These are phyloP conservation scores for Rhinella marina DNA, from an alignment of 2,797 vertebrate species.

Conservation along the genomic window DNA sequence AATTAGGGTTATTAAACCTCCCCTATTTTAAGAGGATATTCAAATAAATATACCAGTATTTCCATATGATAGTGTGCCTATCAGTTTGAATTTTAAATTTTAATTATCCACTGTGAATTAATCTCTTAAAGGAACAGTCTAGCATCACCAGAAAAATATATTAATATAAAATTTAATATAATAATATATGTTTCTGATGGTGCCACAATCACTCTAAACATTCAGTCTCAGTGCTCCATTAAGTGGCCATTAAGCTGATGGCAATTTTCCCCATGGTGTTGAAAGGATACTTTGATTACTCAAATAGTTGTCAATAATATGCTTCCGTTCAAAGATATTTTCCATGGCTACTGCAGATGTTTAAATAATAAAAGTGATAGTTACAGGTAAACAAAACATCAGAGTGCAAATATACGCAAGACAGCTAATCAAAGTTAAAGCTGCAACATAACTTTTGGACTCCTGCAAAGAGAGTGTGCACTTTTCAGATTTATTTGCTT, in stretches of 20 bases:
- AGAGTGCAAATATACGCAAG: slow-evolving; percentile 51
- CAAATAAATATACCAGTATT: no score
- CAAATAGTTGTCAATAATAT: slow-evolving; percentile 26
- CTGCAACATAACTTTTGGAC: slow-evolving; percentile 49
- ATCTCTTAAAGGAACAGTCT: no score
- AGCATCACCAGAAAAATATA: no score
- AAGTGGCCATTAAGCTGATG: background rate
- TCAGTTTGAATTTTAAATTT: no score
- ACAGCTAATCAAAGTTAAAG: slow-evolving; percentile 57
- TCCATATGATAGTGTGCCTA: no score
- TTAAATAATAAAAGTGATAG: slow-evolving; percentile 51
- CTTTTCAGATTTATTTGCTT: slow-evolving; percentile 45
- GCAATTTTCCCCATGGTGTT: slow-evolving; percentile 15
- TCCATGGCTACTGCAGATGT: slow-evolving; percentile 40
- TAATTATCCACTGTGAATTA: no score
- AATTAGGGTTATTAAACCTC: no score
- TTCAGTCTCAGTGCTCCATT: background rate
- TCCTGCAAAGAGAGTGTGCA: slow-evolving; percentile 53
- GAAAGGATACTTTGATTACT: slow-evolving; percentile 43
- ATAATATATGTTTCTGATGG: no score
- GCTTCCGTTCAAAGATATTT: slow-evolving; percentile 35
- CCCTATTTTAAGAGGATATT: no score
- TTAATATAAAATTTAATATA: no score
- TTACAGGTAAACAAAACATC: slow-evolving; percentile 53
- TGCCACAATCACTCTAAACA: background rate